Base-by-base conservation (phyloP, 1,140 invertebrate genomes). In the Magallana gigas region DNA sequence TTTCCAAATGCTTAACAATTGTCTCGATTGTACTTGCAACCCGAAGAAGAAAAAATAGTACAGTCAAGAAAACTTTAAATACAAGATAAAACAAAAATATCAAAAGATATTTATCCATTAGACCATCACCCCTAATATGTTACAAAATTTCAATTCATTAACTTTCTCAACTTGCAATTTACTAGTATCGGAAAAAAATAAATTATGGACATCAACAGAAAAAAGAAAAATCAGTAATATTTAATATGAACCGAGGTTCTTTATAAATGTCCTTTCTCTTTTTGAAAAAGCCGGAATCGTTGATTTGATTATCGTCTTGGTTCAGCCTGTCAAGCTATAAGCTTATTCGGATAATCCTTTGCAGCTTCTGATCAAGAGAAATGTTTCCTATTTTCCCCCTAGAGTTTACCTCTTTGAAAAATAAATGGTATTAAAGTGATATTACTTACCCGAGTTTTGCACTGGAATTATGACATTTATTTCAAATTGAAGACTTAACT, bases 1-100 rank as follows among this genome's bases (percentile, higher is more conserved):
- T 86, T n/a, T n/a, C 88, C 88, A 85, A 89, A 91, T n/a, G 87
- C 62, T n/a, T 76, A 68, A 83, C 89, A 90, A 62, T 90, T 90
- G 23, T 87, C 85, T 57, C 90, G n/a, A 57, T 89, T 87, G 85
- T 91, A 87, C 58, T 87, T 85, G 84, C 90, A 91, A 56, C n/a
- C 80, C 57, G 9, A 23, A 7, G 3, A 29, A 23, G 36, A 76
- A 4, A 76, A 29, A 48, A 76, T 48, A 76, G 36, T 12, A 76
- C 0, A 11, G 36, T 76, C 23, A 11, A 48, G 11, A 76, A 48
- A 48, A 2, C 36, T 48, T 48, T 3, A 0, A 48, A 4, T 48
- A 2, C 36, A 48, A 48, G 36, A 48, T 5, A 48, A 48, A 48
- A 23, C 23, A 23, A 48, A 48, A 48, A 48, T 48, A 48, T 48